Conservation (phyloP, 1,140 invertebrate genomes). For the Drosophila lacertosa region DNA sequence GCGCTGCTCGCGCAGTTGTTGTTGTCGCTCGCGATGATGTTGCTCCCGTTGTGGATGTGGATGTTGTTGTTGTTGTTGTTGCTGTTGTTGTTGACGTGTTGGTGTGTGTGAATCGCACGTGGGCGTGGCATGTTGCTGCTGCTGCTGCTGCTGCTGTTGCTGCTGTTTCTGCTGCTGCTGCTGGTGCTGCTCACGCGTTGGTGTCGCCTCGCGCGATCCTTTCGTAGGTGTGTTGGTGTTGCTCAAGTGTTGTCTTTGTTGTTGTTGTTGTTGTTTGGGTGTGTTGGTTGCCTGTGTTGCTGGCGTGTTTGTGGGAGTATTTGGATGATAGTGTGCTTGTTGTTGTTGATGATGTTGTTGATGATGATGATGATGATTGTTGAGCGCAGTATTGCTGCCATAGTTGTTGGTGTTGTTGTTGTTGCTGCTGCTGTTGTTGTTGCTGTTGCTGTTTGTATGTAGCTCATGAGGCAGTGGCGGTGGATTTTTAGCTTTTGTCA, state of each 20-base stretch:
- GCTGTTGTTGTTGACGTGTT: conserved; percentile 51
- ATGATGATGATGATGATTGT: conserved; percentile 62
- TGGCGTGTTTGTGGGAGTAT: conserved; percentile 37
- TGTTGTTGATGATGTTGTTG: conserved; percentile 46
- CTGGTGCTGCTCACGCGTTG: conserved; percentile 62
- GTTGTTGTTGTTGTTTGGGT: conserved; percentile 42
- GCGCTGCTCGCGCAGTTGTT: conserved; percentile 46
- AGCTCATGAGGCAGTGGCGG: conserved; percentile 81
- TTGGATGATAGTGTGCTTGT: conserved; percentile 56
- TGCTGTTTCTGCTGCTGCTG: too few species aligned
- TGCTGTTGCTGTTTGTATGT: conserved; percentile 51
- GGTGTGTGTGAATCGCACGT: conserved; percentile 57
- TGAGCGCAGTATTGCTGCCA: conserved; percentile 62
- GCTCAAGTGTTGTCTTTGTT: conserved; percentile 37
- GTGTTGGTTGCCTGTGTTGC: conserved; percentile 38
- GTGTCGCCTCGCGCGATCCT: conserved; percentile 67
- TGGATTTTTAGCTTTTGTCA: conserved; percentile 84
- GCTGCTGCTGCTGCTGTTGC: conserved; percentile 42
- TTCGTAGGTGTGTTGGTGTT: conserved; percentile 68
- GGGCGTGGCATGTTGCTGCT: conserved; percentile 52
- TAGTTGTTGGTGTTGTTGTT: conserved; percentile 57
- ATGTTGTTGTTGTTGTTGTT: conserved; percentile 34
- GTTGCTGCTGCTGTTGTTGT: conserved; percentile 38
- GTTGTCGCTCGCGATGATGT: conserved; percentile 55
- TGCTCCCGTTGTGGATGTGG: conserved; percentile 44